Conservation (phyloP, 2,797 vertebrate genomes). For the Malacoctenus gilli region DNA sequence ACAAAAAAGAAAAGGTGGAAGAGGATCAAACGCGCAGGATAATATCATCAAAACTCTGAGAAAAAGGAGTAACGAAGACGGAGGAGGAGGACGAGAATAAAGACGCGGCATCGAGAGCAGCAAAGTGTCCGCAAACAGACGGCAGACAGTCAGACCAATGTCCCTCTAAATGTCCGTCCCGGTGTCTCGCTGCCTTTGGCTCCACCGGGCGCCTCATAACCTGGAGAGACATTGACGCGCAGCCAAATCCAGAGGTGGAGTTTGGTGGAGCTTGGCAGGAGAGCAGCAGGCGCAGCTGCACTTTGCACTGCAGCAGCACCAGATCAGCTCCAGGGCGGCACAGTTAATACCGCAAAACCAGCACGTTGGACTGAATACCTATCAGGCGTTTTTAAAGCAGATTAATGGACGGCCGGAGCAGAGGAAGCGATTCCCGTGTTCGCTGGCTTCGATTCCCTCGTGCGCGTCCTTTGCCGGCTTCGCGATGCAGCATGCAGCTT, state of each 20-base stretch:
- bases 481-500: no score
- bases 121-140: conserved; percentile 13
- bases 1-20: not conserved
- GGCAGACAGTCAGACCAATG: conserved; percentile 15
- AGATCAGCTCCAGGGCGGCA: conserved; percentile 23
- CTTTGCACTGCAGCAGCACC: conserved; percentile 25
- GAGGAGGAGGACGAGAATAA: conserved; percentile 8
- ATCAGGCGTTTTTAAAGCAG: conserved; percentile 28
- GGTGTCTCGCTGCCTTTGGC: conserved; percentile 24
- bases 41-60: conserved; percentile 1
- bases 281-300: conserved; percentile 25
- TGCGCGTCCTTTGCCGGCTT: not conserved
- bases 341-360: conserved; percentile 37
- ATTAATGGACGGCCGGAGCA: conserved; percentile 17
- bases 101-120: conserved; percentile 3
- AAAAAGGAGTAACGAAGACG: conserved; percentile 6
- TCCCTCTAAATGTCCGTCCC: conserved; percentile 2
- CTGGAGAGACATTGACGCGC: no score
- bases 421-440: conserved; percentile 12
- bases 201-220: no score
- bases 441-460: conserved; percentile 3
- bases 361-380: conserved; percentile 16
- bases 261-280: conserved; percentile 28
- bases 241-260: conserved; percentile 51
- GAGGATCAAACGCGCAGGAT: conserved; percentile 15